These are phyloP conservation scores for Antechinus flavipes DNA, from an alignment of 2,113 vertebrate genomes.

Conservation along the genomic window DNA sequence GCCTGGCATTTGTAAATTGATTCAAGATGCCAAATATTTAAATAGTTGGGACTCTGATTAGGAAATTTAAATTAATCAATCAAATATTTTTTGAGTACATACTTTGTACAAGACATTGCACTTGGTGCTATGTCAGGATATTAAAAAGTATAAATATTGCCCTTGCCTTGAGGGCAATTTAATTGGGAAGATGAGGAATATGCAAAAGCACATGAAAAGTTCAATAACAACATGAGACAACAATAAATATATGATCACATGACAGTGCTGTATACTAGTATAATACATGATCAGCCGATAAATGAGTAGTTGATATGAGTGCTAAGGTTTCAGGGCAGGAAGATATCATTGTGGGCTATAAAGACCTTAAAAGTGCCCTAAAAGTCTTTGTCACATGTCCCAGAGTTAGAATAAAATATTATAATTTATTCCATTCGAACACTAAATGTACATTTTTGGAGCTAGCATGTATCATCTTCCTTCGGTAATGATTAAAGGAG, in stretches of 20 bases:
- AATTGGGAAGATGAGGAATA: not conserved
- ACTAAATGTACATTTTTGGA: not conserved
- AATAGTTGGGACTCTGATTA: constrained; percentile 3
- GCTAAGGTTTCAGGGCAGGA: not conserved
- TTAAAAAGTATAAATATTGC: not conserved
- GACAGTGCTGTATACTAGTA: not conserved
- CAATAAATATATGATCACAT: not conserved
- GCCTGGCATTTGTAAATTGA: constrained; percentile 2
- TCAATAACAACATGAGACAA: not conserved
- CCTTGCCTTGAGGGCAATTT: not conserved
- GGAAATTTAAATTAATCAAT: not conserved
- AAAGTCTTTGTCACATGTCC: not conserved
- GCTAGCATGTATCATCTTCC: not conserved
- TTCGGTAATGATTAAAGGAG: not conserved
- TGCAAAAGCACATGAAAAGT: not conserved
- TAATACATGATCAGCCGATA: not conserved
- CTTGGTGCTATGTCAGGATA: not conserved
- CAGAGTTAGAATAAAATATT: not conserved
- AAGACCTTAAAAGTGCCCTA: not conserved
- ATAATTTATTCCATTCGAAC: not conserved
- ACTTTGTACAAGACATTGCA: not conserved
- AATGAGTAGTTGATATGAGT: not conserved
- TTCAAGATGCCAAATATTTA: constrained; percentile 20
- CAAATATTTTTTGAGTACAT: not conserved
- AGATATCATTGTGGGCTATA: not conserved